A percentile compares a stretch with the other conserved stretches of the same genome.
phyloP scores from a whole-genome alignment of 2,797 vertebrate species.

The Synaphobranchus kaupii region DNA sequence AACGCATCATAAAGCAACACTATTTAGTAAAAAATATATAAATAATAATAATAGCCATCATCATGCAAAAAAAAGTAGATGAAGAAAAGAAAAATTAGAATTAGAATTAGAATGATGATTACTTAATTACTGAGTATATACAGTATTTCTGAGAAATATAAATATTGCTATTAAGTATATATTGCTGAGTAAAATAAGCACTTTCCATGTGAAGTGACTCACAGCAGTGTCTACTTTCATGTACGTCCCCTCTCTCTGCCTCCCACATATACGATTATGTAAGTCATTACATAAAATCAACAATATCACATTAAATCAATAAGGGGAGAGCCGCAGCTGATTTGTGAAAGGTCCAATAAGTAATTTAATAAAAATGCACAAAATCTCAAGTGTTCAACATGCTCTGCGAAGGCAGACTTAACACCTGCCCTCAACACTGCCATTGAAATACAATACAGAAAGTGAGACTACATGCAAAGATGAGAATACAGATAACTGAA shows the following conservation, averaged over 20 bases:
- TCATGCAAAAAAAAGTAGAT: background rate
- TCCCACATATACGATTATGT: background rate
- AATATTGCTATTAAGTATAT: no score
- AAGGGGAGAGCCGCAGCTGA: background rate
- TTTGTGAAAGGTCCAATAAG: conserved; percentile 12
- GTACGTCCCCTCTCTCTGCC: background rate
- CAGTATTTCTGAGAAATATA: no score
- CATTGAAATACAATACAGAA: background rate
- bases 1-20: no score
- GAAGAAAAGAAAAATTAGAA: background rate
- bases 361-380: conserved; percentile 26
- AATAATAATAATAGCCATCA: background rate
- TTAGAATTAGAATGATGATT: background rate
- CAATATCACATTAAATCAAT: conserved; percentile 7
- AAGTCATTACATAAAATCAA: conserved; percentile 22
- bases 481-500: background rate
- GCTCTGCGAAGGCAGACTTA: background rate
- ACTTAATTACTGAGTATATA: background rate
- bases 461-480: background rate
- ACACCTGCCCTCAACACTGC: background rate
- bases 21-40: no score
- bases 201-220: conserved; percentile 4
- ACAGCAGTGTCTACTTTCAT: background rate
- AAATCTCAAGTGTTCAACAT: conserved; percentile 3
- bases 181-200: background rate